Conservation (phyloP, 2,113 vertebrate species). For the Rhea pennata region DNA sequence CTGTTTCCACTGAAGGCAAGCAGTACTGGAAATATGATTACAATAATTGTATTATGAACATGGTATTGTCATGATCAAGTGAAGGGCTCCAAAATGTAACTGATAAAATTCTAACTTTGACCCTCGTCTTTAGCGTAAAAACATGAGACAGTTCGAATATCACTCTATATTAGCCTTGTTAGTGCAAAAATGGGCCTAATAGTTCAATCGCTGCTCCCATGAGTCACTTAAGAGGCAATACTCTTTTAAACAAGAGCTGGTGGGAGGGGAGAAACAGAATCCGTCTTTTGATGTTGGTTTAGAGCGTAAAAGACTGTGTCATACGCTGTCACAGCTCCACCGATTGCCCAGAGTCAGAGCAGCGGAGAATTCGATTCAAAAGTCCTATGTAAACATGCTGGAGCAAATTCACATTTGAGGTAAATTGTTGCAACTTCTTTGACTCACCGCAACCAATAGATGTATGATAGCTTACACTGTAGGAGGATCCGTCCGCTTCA, state of each 20-base stretch:
- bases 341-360: rapidly evolving
- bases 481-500: neutral
- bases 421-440: neutral
- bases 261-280: conserved; percentile 40
- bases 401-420: neutral
- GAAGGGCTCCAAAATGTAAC: conserved; percentile 71
- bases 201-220: neutral
- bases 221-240: conserved; percentile 40
- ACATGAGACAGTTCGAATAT: conserved; percentile 56
- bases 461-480: neutral
- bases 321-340: neutral
- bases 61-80: conserved; percentile 56
- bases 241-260: conserved; percentile 25
- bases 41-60: conserved; percentile 60
- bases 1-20: conserved; percentile 74
- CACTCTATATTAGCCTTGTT: conserved; percentile 51
- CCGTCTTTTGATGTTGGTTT: conserved; percentile 16
- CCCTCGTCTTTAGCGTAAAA: conserved; percentile 64
- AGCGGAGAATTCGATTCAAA: neutral
- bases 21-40: conserved; percentile 61
- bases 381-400: conserved; percentile 45
- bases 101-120: conserved; percentile 72
- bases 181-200: conserved; percentile 27
- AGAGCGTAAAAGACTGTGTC: neutral
- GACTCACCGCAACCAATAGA: neutral